Evolutionary conservation across 2,797 vertebrate species (phyloP).

Genomic region (Acrossocheilus wenchowensis): DNA sequence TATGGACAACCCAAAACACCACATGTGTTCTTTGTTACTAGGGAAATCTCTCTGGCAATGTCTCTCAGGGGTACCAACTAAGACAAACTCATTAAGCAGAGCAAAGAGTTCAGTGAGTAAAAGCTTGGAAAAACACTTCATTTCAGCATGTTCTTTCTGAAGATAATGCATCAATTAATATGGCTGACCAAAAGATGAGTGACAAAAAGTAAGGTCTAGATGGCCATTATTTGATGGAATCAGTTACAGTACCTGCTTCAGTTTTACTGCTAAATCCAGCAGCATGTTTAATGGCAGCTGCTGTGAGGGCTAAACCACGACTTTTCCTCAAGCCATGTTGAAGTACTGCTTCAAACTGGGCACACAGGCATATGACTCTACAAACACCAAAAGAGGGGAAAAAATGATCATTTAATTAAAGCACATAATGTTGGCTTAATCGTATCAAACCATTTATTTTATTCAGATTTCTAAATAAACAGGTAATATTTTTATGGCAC

Average conservation of each 20-base stretch:
- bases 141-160: background rate
- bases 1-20: slow-evolving; percentile 34
- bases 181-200: background rate
- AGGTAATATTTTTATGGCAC: slow-evolving; percentile 66
- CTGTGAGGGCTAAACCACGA: slow-evolving; percentile 90
- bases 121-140: slow-evolving; percentile 3
- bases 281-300: slow-evolving; percentile 93
- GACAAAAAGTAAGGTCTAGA: background rate
- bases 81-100: slow-evolving; percentile 31
- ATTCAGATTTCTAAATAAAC: slow-evolving; percentile 21
- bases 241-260: slow-evolving; percentile 85
- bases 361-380: slow-evolving; percentile 97
- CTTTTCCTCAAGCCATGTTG: slow-evolving; percentile 95
- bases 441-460: background rate
- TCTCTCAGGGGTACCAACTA: slow-evolving; percentile 34
- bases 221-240: background rate
- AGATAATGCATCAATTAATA: background rate
- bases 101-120: slow-evolving; percentile 19
- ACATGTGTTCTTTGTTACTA: slow-evolving; percentile 49
- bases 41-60: slow-evolving; percentile 26
- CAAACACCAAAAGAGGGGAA: slow-evolving; percentile 16
- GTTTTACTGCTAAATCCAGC: slow-evolving; percentile 92
- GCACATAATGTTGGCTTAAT: background rate
- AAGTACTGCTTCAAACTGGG: slow-evolving; percentile 94
- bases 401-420: background rate